Conservation (phyloP, 2,797 vertebrate species). For the Benthosema pterotum region DNA sequence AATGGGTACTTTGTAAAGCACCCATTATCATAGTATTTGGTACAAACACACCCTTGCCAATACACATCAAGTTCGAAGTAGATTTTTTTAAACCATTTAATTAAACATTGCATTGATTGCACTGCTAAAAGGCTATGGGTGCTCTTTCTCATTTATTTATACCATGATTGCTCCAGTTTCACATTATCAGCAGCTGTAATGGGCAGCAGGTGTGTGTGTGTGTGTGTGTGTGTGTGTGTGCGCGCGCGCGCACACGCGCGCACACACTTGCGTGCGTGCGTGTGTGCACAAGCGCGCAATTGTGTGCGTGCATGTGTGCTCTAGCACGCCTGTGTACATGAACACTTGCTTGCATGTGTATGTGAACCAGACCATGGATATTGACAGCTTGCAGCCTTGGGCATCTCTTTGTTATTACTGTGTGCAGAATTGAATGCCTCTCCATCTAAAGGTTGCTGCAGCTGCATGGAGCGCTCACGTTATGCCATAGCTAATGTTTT, state of each 20-base stretch:
- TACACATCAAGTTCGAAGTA: no score
- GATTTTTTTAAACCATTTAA: constrained; percentile 29
- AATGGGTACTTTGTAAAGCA: no score
- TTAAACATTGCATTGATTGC: constrained; percentile 40
- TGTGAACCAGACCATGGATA: constrained; percentile 26
- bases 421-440: constrained; percentile 40
- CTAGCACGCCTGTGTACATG: constrained; percentile 2
- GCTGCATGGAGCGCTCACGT: constrained; percentile 18
- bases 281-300: background rate
- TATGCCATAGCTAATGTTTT: constrained; percentile 45
- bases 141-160: constrained; percentile 39
- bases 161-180: constrained; percentile 34
- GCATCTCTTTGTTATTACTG: constrained; percentile 57
- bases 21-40: no score
- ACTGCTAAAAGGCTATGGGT: background rate
- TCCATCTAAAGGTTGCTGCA: constrained; percentile 24
- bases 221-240: constrained; percentile 5
- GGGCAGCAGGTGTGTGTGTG: constrained; percentile 3
- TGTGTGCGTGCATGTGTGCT: constrained; percentile 2
- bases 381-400: constrained; percentile 50
- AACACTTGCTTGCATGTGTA: constrained; percentile 4
- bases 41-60: no score
- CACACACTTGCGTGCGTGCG: background rate
- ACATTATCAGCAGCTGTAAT: constrained; percentile 16
- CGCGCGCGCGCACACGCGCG: no score